Evolutionary conservation across 2,888 invertebrate genomes (phyloP).

Genomic region (Hydropsyche betteni): DNA sequence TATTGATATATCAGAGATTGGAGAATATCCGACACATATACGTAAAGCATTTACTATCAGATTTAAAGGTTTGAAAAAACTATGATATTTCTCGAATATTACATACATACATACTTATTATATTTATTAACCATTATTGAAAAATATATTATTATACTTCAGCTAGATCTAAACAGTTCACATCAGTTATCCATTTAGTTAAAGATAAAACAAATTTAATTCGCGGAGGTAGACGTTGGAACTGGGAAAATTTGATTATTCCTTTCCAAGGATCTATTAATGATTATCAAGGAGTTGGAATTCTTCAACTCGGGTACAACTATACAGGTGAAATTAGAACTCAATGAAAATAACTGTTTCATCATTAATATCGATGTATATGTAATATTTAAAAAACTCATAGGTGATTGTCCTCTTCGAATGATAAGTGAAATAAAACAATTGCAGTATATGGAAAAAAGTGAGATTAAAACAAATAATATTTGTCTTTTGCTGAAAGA

Average conservation of each 20-base stretch:
- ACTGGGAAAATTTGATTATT: constrained; percentile 53
- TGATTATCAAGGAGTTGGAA: constrained; percentile 57
- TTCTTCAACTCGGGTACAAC: constrained; percentile 58
- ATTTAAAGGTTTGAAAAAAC: constrained; percentile 61
- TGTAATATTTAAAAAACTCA: neutral
- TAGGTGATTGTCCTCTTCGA: constrained; percentile 31
- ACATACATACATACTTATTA: neutral
- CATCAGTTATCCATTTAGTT: constrained; percentile 13
- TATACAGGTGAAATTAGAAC: constrained; percentile 52
- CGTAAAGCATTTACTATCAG: constrained; percentile 64
- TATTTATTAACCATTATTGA: constrained; percentile 1
- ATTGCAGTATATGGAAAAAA: constrained; percentile 36
- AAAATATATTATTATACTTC: neutral
- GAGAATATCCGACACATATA: constrained; percentile 58
- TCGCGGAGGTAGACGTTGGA: constrained; percentile 55
- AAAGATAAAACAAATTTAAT: constrained; percentile 39
- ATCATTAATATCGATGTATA: too few species aligned
- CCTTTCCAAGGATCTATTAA: constrained; percentile 55
- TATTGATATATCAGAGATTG: constrained; percentile 63
- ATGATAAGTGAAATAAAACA: constrained; percentile 26
- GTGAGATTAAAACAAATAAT: constrained; percentile 36
- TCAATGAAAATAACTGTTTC: neutral
- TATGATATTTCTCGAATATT: too few species aligned
- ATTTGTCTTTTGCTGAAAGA: constrained; percentile 61
- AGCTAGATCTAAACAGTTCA: constrained; percentile 23